phyloP scores from a whole-genome alignment of 2,888 invertebrate genomes.

The Rhorus exstirpatorius region DNA sequence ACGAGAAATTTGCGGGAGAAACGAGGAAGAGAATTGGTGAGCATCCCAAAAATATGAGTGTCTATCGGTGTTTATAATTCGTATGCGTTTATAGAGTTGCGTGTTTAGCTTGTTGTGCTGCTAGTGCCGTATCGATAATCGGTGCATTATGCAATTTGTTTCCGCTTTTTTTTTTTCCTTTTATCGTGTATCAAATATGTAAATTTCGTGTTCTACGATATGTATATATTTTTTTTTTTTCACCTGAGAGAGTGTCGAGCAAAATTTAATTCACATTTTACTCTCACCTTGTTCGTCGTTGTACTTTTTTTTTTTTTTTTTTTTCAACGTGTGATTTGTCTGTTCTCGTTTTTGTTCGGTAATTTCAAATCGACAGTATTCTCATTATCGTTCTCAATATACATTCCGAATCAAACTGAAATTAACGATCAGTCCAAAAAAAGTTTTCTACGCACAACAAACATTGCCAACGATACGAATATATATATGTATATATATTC shows the following conservation, averaged over 20 bases:
- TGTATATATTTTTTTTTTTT: slow-evolving; percentile 25
- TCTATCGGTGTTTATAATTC: background rate
- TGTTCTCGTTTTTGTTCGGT: slow-evolving; percentile 33
- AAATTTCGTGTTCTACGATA: background rate
- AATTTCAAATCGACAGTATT: slow-evolving; percentile 32
- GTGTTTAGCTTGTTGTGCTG: slow-evolving; percentile 32
- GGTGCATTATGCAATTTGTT: slow-evolving; percentile 50
- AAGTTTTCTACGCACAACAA: slow-evolving; percentile 73
- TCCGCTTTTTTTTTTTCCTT: slow-evolving; percentile 14
- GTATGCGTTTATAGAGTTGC: background rate
- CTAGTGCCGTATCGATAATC: slow-evolving; percentile 36
- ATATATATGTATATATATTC: background rate
- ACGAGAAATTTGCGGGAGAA: background rate
- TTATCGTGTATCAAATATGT: background rate
- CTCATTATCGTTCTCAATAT: slow-evolving; percentile 45
- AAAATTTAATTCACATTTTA: background rate
- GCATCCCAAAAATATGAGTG: background rate
- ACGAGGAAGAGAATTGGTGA: background rate
- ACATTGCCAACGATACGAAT: slow-evolving; percentile 72
- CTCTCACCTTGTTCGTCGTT: background rate
- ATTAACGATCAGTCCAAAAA: slow-evolving; percentile 67
- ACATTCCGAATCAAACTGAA: slow-evolving; percentile 67
- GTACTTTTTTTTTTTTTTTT: slow-evolving; percentile 5
- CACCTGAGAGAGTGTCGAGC: background rate
- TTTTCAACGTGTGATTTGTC: slow-evolving; percentile 31